Conservation (phyloP, 2,888 invertebrate species). For the Ischnura elegans region DNA sequence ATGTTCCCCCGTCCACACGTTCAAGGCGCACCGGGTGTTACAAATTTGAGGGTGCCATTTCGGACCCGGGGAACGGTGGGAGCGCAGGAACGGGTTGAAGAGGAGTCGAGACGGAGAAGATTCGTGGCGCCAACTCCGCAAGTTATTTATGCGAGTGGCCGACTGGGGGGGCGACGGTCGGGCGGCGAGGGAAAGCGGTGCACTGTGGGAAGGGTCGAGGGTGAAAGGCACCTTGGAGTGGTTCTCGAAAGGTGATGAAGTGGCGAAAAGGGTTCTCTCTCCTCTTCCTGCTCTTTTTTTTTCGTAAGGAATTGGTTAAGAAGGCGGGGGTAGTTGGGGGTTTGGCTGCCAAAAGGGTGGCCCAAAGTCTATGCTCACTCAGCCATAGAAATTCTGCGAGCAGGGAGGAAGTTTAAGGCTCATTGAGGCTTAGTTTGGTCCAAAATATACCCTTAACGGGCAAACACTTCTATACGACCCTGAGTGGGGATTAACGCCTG, state of each 20-base stretch:
- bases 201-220: not conserved
- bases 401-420: not conserved
- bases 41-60: not conserved
- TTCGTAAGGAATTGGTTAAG: not conserved
- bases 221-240: slow-evolving; percentile 15
- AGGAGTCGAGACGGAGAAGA: not conserved
- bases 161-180: not conserved
- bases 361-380: not conserved
- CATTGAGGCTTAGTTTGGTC: not conserved
- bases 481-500: not conserved
- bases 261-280: not conserved
- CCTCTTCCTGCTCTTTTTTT: no score
- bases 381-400: not conserved
- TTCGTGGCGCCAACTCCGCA: not conserved
- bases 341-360: not conserved
- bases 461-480: not conserved
- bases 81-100: not conserved
- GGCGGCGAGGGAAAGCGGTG: not conserved
- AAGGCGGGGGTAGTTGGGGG: not conserved
- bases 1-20: not conserved
- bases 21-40: not conserved
- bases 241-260: slow-evolving; percentile 31
- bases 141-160: slow-evolving; percentile 33
- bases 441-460: not conserved
- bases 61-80: not conserved